Conservation (phyloP, 2,888 invertebrate species). For the Meandrusa payeni region DNA sequence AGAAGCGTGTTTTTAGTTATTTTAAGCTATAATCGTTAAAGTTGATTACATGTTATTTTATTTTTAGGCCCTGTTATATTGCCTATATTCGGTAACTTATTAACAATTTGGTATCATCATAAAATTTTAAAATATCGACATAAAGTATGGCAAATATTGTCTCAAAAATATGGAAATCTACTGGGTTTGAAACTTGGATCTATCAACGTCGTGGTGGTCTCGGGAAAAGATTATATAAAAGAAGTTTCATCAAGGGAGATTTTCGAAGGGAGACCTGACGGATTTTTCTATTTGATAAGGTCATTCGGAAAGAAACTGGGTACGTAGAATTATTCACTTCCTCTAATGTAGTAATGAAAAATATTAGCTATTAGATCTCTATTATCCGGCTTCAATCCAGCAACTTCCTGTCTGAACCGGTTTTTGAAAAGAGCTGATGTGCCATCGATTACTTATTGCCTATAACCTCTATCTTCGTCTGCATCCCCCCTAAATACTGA, state of each 20-base stretch:
- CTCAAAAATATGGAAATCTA: slow-evolving; percentile 82
- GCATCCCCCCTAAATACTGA: no score
- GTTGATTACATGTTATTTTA: slow-evolving; percentile 14
- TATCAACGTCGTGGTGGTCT: slow-evolving; percentile 82
- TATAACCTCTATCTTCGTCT: no score
- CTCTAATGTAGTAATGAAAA: no score
- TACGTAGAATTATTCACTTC: slow-evolving; percentile 43
- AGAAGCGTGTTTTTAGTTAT: background rate
- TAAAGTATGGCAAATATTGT: slow-evolving; percentile 81
- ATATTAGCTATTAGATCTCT: no score
- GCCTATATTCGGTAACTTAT: slow-evolving; percentile 61
- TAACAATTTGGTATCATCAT: slow-evolving; percentile 51
- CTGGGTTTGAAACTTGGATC: slow-evolving; percentile 84
- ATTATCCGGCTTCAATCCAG: no score
- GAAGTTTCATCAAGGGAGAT: slow-evolving; percentile 83
- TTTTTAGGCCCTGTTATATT: slow-evolving; percentile 56
- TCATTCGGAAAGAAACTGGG: slow-evolving; percentile 86
- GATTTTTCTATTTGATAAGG: slow-evolving; percentile 85
- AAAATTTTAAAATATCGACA: slow-evolving; percentile 68
- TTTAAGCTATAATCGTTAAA: background rate
- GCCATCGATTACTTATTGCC: no score
- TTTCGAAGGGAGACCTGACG: slow-evolving; percentile 87
- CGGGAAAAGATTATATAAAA: slow-evolving; percentile 82
- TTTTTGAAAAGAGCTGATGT: no score
- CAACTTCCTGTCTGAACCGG: no score